Evolutionary conservation across 2,797 vertebrate genomes (phyloP), one percentile per base, ranked within the genome.

Genomic region (Chromis chromis): DNA sequence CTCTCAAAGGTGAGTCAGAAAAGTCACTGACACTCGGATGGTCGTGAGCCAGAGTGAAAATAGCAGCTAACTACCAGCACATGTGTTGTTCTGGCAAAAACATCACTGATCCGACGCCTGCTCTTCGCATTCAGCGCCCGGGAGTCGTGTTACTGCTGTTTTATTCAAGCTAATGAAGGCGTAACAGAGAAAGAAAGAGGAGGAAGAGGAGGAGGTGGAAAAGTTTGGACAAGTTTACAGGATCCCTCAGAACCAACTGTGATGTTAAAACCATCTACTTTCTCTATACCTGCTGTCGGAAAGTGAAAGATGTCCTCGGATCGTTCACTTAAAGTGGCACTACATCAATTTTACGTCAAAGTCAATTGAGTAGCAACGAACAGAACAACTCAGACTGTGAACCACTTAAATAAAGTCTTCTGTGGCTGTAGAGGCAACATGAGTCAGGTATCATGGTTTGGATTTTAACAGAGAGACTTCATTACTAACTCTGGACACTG

Each of bases 31-130:
- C 83, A 60, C 70, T 62, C 69, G 4, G 59, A 86, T 67, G 81
- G 86, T 86, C 85, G 76, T 76, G 76, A 63, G 70, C 68, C 53
- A 57, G 42, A 68, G 60, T 77, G 70, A 72, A 86, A 84, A 87
- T 83, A 82, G 82, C 79, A 63, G 73, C 82, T 93, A 89, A 92
- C 86, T 71, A 86, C 70, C 82, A 70, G 81, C 89, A 90, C 80
- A 81, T 91, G 89, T 89, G 82, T 63, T 76, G 44, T 33, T 78
- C 88, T 87, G 90, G 85, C 63, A 86, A 72, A 79, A 88, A 84
- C 76, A 82, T 80, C 80, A 48, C 17, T 3, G 46, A 70, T 44
- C 21, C 4, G 31, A 80, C 42, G 68, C 65, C 82, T 86, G 78
- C 71, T 80, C 79, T 86, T 83, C 39, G 8, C 77, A 69, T 84